These are phyloP conservation scores for Ibidorhyncha struthersii DNA, from an alignment of 2,113 vertebrate genomes.

Conservation along the genomic window DNA sequence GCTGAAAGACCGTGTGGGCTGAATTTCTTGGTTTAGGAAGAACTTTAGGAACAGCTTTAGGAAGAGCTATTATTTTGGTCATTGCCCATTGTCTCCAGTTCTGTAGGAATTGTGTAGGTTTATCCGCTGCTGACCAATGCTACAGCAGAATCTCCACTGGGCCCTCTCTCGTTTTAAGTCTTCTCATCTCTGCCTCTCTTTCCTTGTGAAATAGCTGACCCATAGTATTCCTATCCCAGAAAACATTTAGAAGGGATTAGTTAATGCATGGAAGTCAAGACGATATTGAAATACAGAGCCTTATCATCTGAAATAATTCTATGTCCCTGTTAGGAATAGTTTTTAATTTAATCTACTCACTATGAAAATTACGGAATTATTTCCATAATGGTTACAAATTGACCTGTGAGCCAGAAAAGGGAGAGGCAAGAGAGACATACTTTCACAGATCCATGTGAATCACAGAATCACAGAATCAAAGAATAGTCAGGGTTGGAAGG, in stretches of 20 bases:
- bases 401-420: not conserved
- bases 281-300: not conserved
- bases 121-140: not conserved
- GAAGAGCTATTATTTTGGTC: not conserved
- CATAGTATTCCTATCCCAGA: not conserved
- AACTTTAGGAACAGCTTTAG: not conserved
- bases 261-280: not conserved
- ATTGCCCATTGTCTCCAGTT: constrained; percentile 15
- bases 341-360: not conserved
- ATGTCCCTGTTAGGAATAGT: not conserved
- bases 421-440: not conserved
- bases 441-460: not conserved
- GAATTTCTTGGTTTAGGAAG: not conserved
- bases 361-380: not conserved
- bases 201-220: not conserved
- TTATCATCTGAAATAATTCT: not conserved
- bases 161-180: not conserved
- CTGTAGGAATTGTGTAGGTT: not conserved
- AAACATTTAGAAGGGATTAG: not conserved
- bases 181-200: not conserved
- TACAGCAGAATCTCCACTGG: not conserved
- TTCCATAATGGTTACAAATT: not conserved
- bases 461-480: too few relatives aligned
- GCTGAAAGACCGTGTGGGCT: not conserved
- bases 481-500: too few relatives aligned